Conservation (phyloP, 2,888 invertebrate genomes). For the Phyto melanocephala region DNA sequence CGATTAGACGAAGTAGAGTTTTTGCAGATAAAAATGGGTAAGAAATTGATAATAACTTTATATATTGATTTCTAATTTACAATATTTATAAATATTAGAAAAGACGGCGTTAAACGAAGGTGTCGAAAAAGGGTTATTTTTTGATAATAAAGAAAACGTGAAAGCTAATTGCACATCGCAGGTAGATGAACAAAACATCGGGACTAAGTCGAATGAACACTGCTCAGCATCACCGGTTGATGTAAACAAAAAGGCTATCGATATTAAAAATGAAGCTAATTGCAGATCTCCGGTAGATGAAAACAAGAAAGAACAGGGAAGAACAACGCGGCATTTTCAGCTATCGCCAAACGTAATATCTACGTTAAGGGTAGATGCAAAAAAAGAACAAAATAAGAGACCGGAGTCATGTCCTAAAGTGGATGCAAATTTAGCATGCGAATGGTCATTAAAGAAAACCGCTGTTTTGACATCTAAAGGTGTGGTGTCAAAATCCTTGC, state of each 20-base stretch:
- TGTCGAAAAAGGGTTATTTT: background rate
- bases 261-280: too few relatives aligned
- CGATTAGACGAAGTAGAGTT: constrained; percentile 63
- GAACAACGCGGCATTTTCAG: too few relatives aligned
- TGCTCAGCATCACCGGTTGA: background rate
- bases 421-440: constrained; percentile 51
- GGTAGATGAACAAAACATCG: background rate
- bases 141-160: constrained; percentile 47
- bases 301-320: too few relatives aligned
- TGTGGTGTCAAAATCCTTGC: constrained; percentile 42
- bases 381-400: background rate
- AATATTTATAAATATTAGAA: background rate
- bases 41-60: background rate
- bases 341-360: too few relatives aligned
- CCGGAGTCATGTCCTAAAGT: constrained; percentile 9
- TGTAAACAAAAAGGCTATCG: too few relatives aligned
- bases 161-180: background rate
- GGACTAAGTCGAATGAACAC: background rate
- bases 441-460: constrained; percentile 66
- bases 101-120: constrained; percentile 8
- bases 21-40: constrained; percentile 65
- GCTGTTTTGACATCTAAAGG: constrained; percentile 15
- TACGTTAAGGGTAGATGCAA: background rate
- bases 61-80: too few relatives aligned
- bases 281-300: too few relatives aligned